Percentiles rank a stretch among this genome's conserved stretches.
Conservation (phyloP, 2,888 invertebrate species). For the Drymonia ruficornis region DNA sequence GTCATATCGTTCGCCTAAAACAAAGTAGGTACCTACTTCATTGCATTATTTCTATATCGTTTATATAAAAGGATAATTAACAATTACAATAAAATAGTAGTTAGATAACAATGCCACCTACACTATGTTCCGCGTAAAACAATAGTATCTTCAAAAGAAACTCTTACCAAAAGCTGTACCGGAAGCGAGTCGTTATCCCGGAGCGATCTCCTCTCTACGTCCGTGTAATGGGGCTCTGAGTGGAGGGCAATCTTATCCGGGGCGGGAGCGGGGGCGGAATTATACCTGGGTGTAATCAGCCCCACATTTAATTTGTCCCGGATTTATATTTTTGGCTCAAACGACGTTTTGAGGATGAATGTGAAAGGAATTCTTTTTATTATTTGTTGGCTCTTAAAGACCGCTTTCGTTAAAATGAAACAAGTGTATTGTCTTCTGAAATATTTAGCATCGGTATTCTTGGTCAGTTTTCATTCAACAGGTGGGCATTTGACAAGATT, state of each 20-base stretch:
- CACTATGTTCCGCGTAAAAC: background rate
- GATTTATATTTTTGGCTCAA: conserved; percentile 11
- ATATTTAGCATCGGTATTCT: no score
- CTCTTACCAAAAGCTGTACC: conserved; percentile 20
- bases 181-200: conserved; percentile 30
- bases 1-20: no score
- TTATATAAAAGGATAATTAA: no score
- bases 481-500: no score
- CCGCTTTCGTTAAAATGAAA: no score
- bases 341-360: background rate
- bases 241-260: conserved; percentile 26
- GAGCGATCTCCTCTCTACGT: conserved; percentile 28
- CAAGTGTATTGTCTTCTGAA: no score
- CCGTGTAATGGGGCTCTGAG: conserved; percentile 26
- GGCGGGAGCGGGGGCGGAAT: conserved; percentile 22
- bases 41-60: no score
- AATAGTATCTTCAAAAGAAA: background rate
- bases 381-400: background rate
- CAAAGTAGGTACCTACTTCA: no score
- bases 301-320: conserved; percentile 24
- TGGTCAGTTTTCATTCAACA: no score
- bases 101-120: background rate
- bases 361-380: background rate
- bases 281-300: conserved; percentile 23
- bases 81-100: no score